These are phyloP conservation scores for Macrophya annulata DNA, from an alignment of 2,888 invertebrate genomes.

Conservation along the genomic window DNA sequence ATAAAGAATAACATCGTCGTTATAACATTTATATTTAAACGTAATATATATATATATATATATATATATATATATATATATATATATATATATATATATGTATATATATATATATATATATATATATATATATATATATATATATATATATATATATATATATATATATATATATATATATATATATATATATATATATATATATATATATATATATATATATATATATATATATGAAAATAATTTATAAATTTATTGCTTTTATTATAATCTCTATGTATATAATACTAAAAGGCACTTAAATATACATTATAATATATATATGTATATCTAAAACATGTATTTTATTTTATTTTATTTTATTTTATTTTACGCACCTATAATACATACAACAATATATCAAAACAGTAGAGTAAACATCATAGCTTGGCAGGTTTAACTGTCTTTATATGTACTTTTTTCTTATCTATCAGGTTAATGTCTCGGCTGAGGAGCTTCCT, in stretches of 20 bases:
- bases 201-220: slow-evolving; percentile 54
- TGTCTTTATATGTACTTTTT: slow-evolving; percentile 31
- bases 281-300: slow-evolving; percentile 49
- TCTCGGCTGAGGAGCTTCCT: slow-evolving; percentile 88
- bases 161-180: slow-evolving; percentile 54
- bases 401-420: slow-evolving; percentile 30
- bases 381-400: slow-evolving; percentile 5
- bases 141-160: slow-evolving; percentile 54
- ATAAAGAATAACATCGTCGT: slow-evolving; percentile 60
- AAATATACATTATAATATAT: slow-evolving; percentile 11
- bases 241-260: slow-evolving; percentile 43
- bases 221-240: slow-evolving; percentile 58
- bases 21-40: slow-evolving; percentile 56
- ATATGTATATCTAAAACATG: slow-evolving; percentile 50
- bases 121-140: slow-evolving; percentile 54
- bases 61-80: slow-evolving; percentile 57
- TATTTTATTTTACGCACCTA: not conserved
- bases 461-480: slow-evolving; percentile 66
- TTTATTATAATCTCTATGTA: slow-evolving; percentile 60
- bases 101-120: slow-evolving; percentile 54
- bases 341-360: not conserved
- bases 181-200: slow-evolving; percentile 54
- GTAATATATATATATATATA: slow-evolving; percentile 52
- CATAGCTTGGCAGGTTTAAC: slow-evolving; percentile 52
- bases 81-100: slow-evolving; percentile 50